These are phyloP conservation scores for Tympanoctomys barrerae DNA, from an alignment of 2,797 vertebrate genomes.

Conservation along the genomic window DNA sequence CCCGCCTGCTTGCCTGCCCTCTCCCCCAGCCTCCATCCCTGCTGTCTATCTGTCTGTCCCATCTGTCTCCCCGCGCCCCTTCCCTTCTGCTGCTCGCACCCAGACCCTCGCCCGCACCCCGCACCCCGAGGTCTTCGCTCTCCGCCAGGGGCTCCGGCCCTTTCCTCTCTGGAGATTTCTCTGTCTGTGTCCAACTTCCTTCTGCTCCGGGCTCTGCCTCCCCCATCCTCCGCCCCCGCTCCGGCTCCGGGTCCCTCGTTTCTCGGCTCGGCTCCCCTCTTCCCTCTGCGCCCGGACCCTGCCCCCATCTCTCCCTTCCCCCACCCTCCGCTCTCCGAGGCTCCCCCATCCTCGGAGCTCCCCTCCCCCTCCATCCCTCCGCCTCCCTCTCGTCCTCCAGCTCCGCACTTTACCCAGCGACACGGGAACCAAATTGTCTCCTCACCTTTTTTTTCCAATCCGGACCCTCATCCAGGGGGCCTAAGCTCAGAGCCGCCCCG, in stretches of 20 bases:
- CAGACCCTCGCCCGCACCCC: background rate
- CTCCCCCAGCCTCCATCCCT: background rate
- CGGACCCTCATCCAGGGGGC: conserved; percentile 69
- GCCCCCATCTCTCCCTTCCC: conserved; percentile 63
- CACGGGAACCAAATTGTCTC: conserved; percentile 81
- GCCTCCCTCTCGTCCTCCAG: conserved; percentile 72
- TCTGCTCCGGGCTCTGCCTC: conserved; percentile 14
- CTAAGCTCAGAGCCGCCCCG: conserved; percentile 47
- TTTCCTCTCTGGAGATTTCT: conserved; percentile 66
- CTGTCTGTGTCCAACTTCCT: background rate
- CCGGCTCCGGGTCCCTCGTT: conserved; percentile 13
- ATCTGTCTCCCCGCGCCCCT: conserved; percentile 61
- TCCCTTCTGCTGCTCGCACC: conserved; percentile 24
- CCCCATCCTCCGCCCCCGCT: background rate
- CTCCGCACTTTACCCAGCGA: conserved; percentile 77
- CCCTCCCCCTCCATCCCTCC: conserved; percentile 61
- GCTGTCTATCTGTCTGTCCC: conserved; percentile 61
- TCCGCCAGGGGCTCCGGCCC: conserved; percentile 18
- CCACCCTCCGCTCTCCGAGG: conserved; percentile 59
- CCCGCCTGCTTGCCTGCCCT: background rate
- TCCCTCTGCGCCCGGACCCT: conserved; percentile 68
- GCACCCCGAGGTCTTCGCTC: background rate
- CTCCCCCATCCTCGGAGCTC: conserved; percentile 72
- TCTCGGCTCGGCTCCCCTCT: conserved; percentile 36
- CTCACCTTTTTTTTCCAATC: conserved; percentile 77